A percentile compares a stretch with the other conserved stretches of the same genome.
Conservation (phyloP, 2,888 invertebrate genomes). For the Apotomis turbidana region DNA sequence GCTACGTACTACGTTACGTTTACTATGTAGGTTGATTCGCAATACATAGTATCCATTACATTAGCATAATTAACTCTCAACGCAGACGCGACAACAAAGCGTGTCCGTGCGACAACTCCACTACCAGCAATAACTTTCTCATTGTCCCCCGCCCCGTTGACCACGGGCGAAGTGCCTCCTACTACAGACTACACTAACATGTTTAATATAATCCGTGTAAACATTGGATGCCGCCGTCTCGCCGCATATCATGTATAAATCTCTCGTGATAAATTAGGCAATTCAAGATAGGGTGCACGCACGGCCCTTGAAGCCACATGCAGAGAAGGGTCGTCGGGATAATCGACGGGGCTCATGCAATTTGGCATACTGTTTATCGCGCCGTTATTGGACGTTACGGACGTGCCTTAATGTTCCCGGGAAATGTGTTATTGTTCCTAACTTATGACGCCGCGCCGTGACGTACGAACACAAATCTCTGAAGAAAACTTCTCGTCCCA, state of each 20-base stretch:
- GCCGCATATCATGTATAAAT: slow-evolving; percentile 64
- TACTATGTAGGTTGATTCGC: slow-evolving; percentile 27
- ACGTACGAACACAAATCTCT: slow-evolving; percentile 42
- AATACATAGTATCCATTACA: slow-evolving; percentile 51
- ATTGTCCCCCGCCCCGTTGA: slow-evolving; percentile 48
- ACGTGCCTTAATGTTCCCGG: slow-evolving; percentile 51
- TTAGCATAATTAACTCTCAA: slow-evolving; percentile 57
- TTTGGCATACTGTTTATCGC: slow-evolving; percentile 58
- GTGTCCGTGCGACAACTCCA: slow-evolving; percentile 54
- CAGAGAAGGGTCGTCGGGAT: slow-evolving; percentile 57
- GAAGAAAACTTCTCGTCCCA: slow-evolving; percentile 33
- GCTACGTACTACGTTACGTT: slow-evolving; percentile 1
- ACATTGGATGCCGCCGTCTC: slow-evolving; percentile 67
- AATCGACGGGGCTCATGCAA: slow-evolving; percentile 60
- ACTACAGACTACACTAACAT: slow-evolving; percentile 22
- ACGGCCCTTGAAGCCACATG: slow-evolving; percentile 56
- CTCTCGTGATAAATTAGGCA: slow-evolving; percentile 72
- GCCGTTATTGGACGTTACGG: slow-evolving; percentile 42
- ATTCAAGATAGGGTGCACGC: slow-evolving; percentile 71
- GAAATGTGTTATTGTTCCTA: slow-evolving; percentile 52
- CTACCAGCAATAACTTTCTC: slow-evolving; percentile 55
- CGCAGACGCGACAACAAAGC: slow-evolving; percentile 51
- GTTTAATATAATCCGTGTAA: slow-evolving; percentile 46
- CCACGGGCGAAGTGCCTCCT: slow-evolving; percentile 33
- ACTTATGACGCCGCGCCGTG: slow-evolving; percentile 52